Percentiles rank a stretch among this genome's conserved stretches.
phyloP scores from a whole-genome alignment of 2,888 invertebrate genomes.

The Temnothorax ravouxi region DNA sequence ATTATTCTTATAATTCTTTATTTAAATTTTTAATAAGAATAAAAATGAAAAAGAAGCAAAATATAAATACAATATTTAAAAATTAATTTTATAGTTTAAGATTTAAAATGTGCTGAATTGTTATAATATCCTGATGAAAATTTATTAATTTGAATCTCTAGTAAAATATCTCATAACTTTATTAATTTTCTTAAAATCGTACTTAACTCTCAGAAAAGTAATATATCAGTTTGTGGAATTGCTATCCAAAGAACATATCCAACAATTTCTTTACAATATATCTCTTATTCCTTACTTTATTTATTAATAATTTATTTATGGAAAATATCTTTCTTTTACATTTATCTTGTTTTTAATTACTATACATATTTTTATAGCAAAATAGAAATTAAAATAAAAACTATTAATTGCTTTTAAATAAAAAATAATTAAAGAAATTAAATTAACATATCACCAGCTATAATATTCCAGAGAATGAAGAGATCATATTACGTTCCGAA shows the following conservation, averaged over 20 bases:
- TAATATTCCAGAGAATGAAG: not conserved
- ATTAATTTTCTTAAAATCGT: not conserved
- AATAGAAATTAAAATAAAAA: not conserved
- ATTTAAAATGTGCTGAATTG: not conserved
- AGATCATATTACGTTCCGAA: not conserved
- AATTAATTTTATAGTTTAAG: not conserved
- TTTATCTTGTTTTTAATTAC: not conserved
- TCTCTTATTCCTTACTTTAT: not conserved
- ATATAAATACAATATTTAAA: not conserved
- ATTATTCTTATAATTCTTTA: no score
- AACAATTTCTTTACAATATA: not conserved
- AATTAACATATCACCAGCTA: not conserved
- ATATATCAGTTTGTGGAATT: not conserved
- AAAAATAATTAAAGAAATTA: not conserved
- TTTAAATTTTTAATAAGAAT: not conserved
- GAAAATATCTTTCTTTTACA: not conserved
- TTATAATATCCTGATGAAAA: not conserved
- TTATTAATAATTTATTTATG: not conserved
- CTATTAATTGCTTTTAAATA: not conserved
- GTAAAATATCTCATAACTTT: not conserved
- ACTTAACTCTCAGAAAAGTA: not conserved
- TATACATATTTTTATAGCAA: not conserved
- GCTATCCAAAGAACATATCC: not conserved
- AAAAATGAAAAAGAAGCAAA: not conserved
- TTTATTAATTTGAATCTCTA: not conserved